These are phyloP conservation scores for Mayetiola destructor DNA, from an alignment of 2,888 invertebrate genomes.

Conservation along the genomic window DNA sequence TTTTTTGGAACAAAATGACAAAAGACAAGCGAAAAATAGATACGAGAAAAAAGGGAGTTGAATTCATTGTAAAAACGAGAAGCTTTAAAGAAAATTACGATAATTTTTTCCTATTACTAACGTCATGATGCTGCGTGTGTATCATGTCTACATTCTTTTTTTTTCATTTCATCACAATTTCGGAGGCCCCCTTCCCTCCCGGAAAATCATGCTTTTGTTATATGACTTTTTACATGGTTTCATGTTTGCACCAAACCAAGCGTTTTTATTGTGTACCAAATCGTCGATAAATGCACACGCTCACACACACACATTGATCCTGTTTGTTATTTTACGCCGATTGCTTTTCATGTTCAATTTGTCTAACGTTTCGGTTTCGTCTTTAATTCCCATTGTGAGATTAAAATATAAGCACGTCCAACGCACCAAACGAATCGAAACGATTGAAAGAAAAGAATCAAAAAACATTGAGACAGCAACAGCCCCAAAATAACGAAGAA, in stretches of 20 bases:
- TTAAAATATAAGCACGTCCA: slow-evolving; percentile 11
- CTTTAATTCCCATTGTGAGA: slow-evolving; percentile 1
- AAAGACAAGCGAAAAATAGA: background rate
- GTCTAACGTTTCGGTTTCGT: slow-evolving; percentile 1
- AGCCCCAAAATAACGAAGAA: no score
- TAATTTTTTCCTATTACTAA: slow-evolving; percentile 4
- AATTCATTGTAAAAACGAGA: slow-evolving; percentile 11
- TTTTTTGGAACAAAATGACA: background rate
- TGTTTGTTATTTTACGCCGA: slow-evolving; percentile 11
- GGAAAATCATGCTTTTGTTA: background rate
- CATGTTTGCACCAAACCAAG: background rate
- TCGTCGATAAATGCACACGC: no score
- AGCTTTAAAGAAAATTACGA: slow-evolving; percentile 12
- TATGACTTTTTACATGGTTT: background rate
- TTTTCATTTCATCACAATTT: slow-evolving; percentile 1
- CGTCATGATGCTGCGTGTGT: background rate
- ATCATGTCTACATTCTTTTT: background rate
- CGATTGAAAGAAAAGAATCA: background rate
- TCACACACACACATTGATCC: background rate
- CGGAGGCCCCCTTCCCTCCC: background rate
- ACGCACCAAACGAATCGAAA: background rate
- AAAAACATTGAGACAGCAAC: no score
- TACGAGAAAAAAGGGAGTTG: no score
- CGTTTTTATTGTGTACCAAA: background rate
- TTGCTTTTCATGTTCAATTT: slow-evolving; percentile 12